Conservation (phyloP, 2,113 vertebrate species). For the Artemisiospiza belli region DNA sequence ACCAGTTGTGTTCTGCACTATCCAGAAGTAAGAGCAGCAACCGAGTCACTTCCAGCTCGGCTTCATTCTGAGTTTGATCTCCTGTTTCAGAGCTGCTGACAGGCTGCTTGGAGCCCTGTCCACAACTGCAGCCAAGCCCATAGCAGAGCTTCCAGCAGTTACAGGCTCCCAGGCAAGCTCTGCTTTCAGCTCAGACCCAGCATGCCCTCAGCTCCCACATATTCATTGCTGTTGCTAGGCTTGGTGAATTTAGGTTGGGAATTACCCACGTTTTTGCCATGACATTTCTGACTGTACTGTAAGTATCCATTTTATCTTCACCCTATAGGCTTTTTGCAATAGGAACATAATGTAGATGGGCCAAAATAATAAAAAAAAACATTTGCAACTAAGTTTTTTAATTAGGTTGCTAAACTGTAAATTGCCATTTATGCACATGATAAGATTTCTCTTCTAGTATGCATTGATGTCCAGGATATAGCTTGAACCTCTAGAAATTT, state of each 20-base stretch:
- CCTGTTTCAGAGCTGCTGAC: background rate
- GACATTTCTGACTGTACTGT: background rate
- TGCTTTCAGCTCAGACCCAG: background rate
- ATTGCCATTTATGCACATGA: background rate
- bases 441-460: background rate
- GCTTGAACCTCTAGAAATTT: background rate
- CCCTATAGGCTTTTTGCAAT: background rate
- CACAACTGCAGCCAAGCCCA: background rate
- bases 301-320: background rate
- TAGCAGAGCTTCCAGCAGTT: background rate
- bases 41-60: rapidly evolving
- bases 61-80: background rate
- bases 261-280: background rate
- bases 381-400: background rate
- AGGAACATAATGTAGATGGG: background rate
- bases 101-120: background rate
- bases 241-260: background rate
- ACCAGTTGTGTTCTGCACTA: background rate
- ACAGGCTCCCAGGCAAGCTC: background rate
- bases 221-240: background rate
- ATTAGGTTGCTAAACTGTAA: background rate
- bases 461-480: background rate
- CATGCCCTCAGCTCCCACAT: background rate
- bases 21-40: background rate
- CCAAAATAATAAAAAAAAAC: background rate